Base-by-base conservation (phyloP, 2,888 invertebrate genomes). In the Cheilosia variabilis region DNA sequence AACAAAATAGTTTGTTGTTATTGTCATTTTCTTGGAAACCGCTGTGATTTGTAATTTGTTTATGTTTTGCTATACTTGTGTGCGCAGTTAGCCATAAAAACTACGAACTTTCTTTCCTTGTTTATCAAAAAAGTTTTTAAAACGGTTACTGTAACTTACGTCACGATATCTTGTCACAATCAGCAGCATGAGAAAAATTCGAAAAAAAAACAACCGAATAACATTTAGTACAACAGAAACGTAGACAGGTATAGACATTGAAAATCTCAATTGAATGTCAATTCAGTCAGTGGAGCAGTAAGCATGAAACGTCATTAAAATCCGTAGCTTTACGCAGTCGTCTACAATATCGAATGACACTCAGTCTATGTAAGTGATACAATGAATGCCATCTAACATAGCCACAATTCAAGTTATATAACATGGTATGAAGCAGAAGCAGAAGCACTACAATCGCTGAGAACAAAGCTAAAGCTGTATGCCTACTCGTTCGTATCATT, bases 191-290 rank as follows among this genome's bases (percentile, higher is more conserved):
- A 22, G 22, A 22, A 15, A 41, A 66, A 34, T 10, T n/a, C 24
- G 4, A 53, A n/a, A 17, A 6, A n/a, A 58, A 52, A 31, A 37
- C 45, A 34, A 10, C 24, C 7, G 31, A 47, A 19, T 22, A 22
- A 17, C 58, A 69, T 47, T 69, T 45, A 69, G 13, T n/a, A 43
- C 24, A 53, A 17, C 27, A 55, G 1, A 55, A 45, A 69, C n/a
- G 17, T 9, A 34, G 24, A 43, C 34, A 34, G 24, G 17, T 47
- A 41, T 60, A 62, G 19, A 31, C 43, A 53, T 72, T 62, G 53
- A 53, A 52, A 41, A 60, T 52, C 15, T 50, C 45, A 62, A 72
- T 43, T 72, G 62, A 73, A 63, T 73, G 63, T 55, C 55, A 55
- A 31, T 62, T 62, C 22, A 43, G 15, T 63, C 53, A 55, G 58